Conservation (phyloP, 2,797 vertebrate species). For the Tachyglossus aculeatus region DNA sequence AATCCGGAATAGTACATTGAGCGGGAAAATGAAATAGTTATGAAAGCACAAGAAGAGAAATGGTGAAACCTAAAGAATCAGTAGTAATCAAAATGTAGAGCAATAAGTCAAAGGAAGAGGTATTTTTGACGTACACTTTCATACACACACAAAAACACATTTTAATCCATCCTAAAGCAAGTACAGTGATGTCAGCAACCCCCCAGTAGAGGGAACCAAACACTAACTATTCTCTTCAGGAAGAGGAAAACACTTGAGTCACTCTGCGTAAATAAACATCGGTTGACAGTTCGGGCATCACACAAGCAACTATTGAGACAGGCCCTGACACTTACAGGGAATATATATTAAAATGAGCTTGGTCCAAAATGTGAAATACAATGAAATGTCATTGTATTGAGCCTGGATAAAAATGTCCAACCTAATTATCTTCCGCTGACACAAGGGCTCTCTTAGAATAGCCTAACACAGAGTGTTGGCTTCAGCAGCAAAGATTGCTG, state of each 20-base stretch:
- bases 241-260: neutral
- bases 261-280: constrained; percentile 10
- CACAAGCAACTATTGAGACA: neutral
- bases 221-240: constrained; percentile 42
- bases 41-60: too few relatives aligned
- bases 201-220: constrained; percentile 75
- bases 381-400: neutral
- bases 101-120: neutral
- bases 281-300: constrained; percentile 18
- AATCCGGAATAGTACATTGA: too few relatives aligned
- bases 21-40: too few relatives aligned
- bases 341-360: neutral
- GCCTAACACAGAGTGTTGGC: neutral
- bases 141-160: too few relatives aligned
- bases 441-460: neutral
- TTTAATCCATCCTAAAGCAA: neutral
- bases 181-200: neutral
- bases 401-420: neutral
- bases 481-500: neutral
- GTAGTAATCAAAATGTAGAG: neutral
- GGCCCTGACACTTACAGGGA: neutral
- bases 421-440: neutral
- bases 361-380: neutral
- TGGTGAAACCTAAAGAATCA: too few relatives aligned
- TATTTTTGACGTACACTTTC: neutral